Conservation (phyloP, 2,113 vertebrate genomes). For the Scytalopus superciliaris region DNA sequence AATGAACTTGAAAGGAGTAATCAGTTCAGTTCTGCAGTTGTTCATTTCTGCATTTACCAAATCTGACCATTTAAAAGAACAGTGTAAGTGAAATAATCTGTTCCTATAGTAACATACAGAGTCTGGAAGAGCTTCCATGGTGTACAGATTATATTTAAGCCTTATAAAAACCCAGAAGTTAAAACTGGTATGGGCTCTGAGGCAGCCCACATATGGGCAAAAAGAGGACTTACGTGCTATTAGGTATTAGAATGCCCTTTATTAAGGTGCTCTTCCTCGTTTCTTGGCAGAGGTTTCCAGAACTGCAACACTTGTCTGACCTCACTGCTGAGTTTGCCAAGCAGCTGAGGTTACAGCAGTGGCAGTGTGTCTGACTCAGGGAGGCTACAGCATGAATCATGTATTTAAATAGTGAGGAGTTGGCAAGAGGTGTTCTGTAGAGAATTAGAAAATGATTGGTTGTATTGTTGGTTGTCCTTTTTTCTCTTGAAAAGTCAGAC, state of each 20-base stretch:
- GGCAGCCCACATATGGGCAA: accelerated
- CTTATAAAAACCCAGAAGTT: neutral
- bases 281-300: neutral
- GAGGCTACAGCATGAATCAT: neutral
- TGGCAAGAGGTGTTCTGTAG: neutral
- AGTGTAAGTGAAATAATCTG: neutral
- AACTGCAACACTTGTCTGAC: neutral
- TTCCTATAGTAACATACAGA: slow-evolving; percentile 42
- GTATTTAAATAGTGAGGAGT: neutral
- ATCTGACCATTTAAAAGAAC: neutral
- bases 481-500: neutral
- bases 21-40: neutral
- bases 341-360: neutral
- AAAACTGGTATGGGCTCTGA: neutral
- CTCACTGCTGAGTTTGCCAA: neutral
- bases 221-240: neutral
- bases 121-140: neutral
- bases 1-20: slow-evolving; percentile 18
- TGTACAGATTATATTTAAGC: neutral
- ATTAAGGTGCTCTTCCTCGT: neutral
- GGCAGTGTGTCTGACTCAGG: neutral
- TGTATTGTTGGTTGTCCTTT: accelerated
- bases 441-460: neutral
- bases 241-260: neutral
- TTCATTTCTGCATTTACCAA: neutral